Evolutionary conservation across 2,888 invertebrate genomes (phyloP).

Genomic region (Nesidiocoris tenuis): DNA sequence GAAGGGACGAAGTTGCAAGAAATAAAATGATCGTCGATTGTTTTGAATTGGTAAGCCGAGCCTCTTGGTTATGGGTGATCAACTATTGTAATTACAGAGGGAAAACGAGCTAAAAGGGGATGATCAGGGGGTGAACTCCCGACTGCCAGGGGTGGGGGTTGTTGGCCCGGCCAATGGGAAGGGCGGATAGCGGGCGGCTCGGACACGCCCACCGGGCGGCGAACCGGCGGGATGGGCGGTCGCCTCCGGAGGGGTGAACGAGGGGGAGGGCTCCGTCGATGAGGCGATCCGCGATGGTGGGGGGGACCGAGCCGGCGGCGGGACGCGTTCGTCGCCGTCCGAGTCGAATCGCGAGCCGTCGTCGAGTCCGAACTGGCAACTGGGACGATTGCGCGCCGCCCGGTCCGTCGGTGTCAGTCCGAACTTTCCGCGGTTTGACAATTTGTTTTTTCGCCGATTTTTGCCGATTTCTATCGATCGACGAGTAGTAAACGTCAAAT

Average conservation of each 20-base stretch:
- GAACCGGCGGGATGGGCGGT: not conserved
- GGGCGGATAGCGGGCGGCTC: not conserved
- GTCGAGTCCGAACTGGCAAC: slow-evolving; percentile 10
- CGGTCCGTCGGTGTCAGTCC: not conserved
- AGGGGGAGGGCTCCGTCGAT: not conserved
- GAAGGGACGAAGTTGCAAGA: no score
- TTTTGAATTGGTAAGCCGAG: slow-evolving; percentile 44
- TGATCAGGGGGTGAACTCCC: not conserved
- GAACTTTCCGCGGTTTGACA: no score
- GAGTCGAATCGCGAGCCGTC: not conserved
- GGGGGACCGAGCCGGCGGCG: not conserved
- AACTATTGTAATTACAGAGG: slow-evolving; percentile 40
- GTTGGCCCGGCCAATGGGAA: not conserved
- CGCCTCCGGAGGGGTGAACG: not conserved
- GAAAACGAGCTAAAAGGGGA: not conserved
- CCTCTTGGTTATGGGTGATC: slow-evolving; percentile 37
- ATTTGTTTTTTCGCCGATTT: no score
- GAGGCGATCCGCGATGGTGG: not conserved
- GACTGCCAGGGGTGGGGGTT: not conserved
- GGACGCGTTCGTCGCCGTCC: not conserved
- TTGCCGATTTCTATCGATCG: no score
- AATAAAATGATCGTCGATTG: slow-evolving; percentile 37
- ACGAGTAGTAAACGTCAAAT: not conserved
- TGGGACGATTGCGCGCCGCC: not conserved
- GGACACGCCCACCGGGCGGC: not conserved